These are phyloP conservation scores for Tipula lateralis DNA, from an alignment of 2,888 invertebrate genomes.

Conservation along the genomic window DNA sequence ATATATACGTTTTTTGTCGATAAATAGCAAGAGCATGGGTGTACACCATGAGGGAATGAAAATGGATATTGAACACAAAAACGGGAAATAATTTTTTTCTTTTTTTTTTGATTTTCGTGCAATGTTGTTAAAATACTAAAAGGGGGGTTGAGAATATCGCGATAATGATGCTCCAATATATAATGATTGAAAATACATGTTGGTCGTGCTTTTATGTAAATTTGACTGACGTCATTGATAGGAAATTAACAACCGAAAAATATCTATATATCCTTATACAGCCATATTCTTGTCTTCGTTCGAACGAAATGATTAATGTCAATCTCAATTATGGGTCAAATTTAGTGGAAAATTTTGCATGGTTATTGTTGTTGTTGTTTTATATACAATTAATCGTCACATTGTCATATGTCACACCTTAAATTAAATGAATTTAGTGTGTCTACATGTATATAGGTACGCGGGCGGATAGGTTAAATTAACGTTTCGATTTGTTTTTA, in stretches of 20 bases:
- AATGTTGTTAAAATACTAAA: not conserved
- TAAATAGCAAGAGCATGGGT: not conserved
- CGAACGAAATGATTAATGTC: not conserved
- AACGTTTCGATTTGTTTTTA: not conserved
- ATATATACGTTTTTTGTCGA: not conserved
- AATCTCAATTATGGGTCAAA: conserved; percentile 4
- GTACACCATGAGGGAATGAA: not conserved
- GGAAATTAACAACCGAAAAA: conserved; percentile 1
- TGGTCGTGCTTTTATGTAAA: conserved; percentile 19
- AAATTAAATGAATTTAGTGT: not conserved
- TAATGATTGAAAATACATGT: not conserved
- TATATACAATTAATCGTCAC: not conserved
- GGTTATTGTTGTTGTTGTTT: not conserved
- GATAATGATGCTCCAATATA: not conserved
- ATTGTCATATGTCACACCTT: not conserved
- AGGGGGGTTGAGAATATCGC: not conserved
- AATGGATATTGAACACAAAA: not conserved
- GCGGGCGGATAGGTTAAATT: not conserved
- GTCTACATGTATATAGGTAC: not conserved
- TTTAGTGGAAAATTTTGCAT: not conserved
- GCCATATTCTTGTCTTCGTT: not conserved
- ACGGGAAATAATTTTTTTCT: not conserved
- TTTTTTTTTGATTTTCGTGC: not conserved
- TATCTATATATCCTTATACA: not conserved
- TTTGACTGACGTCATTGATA: not conserved